Evolutionary conservation across 1,140 invertebrate genomes (phyloP), one percentile per base, ranked within the genome.

Genomic region (Idris sp.): DNA sequence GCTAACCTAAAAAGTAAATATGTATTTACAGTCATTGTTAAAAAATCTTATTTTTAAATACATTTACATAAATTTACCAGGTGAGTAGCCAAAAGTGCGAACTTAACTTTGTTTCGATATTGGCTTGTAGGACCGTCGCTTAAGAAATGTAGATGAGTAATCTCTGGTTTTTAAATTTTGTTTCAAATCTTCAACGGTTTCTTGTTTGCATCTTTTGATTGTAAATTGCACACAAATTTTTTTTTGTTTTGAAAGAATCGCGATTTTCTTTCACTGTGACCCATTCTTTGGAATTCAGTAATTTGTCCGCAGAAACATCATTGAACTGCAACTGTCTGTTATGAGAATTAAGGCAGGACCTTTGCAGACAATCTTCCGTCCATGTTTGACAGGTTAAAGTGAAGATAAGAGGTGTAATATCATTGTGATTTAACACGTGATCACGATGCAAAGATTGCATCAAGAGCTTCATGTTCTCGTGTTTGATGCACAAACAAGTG

Each of bases 401-500:
- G 8, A n/a, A 13, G 16, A 67, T 3, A 2, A 64, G 46, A n/a
- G 15, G 0, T n/a, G 19, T 35, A 2, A 28, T 28, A 31, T 11
- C 11, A 33, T 36, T 51, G 1, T 40, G 7, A 11, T 51, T 11
- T 11, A 68, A 22, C 1, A 59, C 53, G 8, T 33, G 11, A 19
- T 26, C 36, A 19, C 18, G 22, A 36, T 68, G 36, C n/a, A 68
- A 58, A 33, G 10, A 6, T 36, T 53, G 41, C 4, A 53, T 44
- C n/a, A 69, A n/a, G n/a, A n/a, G n/a, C n/a, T n/a, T n/a, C n/a
- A n/a, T n/a, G n/a, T n/a, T n/a, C n/a, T n/a, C 40, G 8, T 68
- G 51, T 56, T 58, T 69, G 7, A 13, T 59, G 38, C 69, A 64
- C 14, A 64, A 40, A 40, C 44, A 64, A 4, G 69, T 73, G 38